Conservation (phyloP, 2,113 vertebrate genomes). For the Sylvietta virens region DNA sequence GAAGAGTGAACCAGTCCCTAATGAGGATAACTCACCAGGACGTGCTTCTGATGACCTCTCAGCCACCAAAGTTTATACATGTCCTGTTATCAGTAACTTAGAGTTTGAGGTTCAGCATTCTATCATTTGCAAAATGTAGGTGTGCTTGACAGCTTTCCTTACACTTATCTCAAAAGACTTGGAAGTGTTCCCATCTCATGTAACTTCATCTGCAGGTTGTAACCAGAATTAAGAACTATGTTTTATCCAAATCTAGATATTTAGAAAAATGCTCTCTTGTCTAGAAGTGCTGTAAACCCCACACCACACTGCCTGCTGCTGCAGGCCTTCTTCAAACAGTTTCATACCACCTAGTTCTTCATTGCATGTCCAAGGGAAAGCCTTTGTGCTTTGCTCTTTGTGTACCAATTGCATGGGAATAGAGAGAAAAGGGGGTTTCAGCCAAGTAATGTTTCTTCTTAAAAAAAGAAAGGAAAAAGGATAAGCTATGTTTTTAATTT, state of each 20-base stretch:
- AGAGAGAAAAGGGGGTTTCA: neutral
- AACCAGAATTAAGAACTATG: neutral
- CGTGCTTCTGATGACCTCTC: slow-evolving; percentile 78
- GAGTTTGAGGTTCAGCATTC: slow-evolving; percentile 98
- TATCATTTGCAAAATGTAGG: slow-evolving; percentile 95
- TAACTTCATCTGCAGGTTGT: neutral
- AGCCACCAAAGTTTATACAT: slow-evolving; percentile 88
- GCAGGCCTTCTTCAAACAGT: neutral
- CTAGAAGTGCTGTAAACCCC: neutral
- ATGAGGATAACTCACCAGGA: slow-evolving; percentile 72
- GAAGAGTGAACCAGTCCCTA: slow-evolving; percentile 77
- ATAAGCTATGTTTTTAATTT: neutral
- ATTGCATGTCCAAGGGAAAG: neutral
- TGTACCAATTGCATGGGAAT: neutral
- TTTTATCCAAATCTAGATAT: neutral
- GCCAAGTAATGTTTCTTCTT: neutral
- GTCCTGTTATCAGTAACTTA: slow-evolving; percentile 92
- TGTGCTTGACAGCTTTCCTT: neutral
- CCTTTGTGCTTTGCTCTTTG: neutral
- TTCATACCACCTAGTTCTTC: neutral
- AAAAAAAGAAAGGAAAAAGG: neutral
- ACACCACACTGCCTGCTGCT: neutral
- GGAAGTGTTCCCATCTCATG: neutral
- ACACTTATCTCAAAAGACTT: neutral
- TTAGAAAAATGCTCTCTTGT: neutral